Conservation (phyloP, 2,888 invertebrate genomes). For the Brenthis daphne region DNA sequence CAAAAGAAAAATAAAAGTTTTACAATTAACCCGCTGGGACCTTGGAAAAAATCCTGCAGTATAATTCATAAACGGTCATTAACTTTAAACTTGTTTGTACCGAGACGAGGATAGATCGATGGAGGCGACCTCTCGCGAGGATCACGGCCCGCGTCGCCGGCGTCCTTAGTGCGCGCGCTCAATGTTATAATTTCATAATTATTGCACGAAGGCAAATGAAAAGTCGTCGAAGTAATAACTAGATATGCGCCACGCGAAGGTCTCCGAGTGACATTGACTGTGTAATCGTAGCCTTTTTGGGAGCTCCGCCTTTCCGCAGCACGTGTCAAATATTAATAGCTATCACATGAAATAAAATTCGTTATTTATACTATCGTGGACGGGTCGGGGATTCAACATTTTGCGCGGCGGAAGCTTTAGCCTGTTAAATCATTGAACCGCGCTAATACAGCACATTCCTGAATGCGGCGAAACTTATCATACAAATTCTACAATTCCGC, state of each 20-base stretch:
- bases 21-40: constrained; percentile 35
- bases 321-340: constrained; percentile 1
- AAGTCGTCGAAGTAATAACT: constrained; percentile 28
- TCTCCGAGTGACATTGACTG: constrained; percentile 23
- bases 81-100: constrained; percentile 41
- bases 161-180: constrained; percentile 22
- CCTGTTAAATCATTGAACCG: not conserved
- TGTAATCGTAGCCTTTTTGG: constrained; percentile 5
- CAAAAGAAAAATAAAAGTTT: constrained; percentile 36
- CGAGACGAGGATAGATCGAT: constrained; percentile 34
- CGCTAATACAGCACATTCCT: not conserved
- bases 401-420: not conserved
- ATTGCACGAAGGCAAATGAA: constrained; percentile 27
- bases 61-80: constrained; percentile 41
- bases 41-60: constrained; percentile 36
- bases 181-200: constrained; percentile 32
- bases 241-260: constrained; percentile 26
- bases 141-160: constrained; percentile 32
- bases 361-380: not conserved
- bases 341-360: not conserved
- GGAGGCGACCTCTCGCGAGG: constrained; percentile 37
- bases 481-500: constrained; percentile 4
- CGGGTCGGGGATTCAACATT: too few species aligned
- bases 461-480: constrained; percentile 2
- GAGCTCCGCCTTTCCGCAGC: constrained; percentile 2